Conservation (phyloP, 2,888 invertebrate species). For the Pseudococcus viburni region DNA sequence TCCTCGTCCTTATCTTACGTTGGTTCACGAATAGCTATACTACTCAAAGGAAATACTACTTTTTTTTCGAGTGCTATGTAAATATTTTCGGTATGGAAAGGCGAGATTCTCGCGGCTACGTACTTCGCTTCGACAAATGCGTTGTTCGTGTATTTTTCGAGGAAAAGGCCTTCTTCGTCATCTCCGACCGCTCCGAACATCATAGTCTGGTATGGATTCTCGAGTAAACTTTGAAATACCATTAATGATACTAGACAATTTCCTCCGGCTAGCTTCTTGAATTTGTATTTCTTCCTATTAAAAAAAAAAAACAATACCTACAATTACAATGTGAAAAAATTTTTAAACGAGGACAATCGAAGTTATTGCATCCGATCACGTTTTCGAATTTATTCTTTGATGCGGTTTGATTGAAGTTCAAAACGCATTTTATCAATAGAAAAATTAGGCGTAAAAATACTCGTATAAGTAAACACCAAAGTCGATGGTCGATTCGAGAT, state of each 20-base stretch:
- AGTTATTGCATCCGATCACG: neutral
- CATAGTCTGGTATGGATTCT: conserved; percentile 28
- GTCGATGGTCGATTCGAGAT: too few species aligned
- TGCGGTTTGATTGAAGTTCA: neutral
- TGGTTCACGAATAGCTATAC: neutral
- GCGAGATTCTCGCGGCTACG: conserved; percentile 2
- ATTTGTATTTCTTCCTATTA: conserved; percentile 54
- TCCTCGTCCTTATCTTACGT: neutral
- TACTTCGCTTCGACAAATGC: conserved; percentile 55
- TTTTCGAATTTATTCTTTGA: neutral
- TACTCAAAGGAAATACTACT: conserved; percentile 16
- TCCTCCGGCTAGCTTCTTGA: conserved; percentile 59
- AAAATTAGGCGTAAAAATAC: neutral
- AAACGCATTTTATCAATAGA: neutral
- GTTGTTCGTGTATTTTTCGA: conserved; percentile 50
- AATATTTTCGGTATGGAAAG: conserved; percentile 1
- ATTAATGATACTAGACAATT: conserved; percentile 60
- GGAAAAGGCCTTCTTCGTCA: conserved; percentile 57
- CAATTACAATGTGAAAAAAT: neutral
- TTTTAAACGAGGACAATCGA: neutral
- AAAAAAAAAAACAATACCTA: neutral
- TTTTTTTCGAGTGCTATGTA: conserved; percentile 35
- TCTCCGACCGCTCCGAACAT: conserved; percentile 62
- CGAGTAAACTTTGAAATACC: conserved; percentile 56
- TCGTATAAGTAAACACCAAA: too few species aligned